A percentile compares a stretch with the other conserved stretches of the same genome.
Evolutionary conservation across 2,888 invertebrate species (phyloP).

Genomic region (Pteria penguin): DNA sequence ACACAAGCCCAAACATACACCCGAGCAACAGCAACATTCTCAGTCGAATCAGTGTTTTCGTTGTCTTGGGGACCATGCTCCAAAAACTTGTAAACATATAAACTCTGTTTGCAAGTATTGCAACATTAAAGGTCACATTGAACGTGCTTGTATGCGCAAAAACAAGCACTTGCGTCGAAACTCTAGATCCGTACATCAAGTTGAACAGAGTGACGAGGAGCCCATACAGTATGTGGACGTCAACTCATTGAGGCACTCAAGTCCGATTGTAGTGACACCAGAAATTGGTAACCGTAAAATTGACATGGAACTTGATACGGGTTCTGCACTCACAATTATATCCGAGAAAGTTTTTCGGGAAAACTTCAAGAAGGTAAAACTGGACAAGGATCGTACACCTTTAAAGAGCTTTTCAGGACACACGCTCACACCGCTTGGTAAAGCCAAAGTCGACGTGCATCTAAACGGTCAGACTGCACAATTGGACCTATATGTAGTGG

Average conservation of each 20-base stretch:
- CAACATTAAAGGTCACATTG: slow-evolving; percentile 21
- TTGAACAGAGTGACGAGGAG: neutral
- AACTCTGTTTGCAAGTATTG: neutral
- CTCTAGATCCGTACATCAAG: neutral
- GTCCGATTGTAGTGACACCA: slow-evolving; percentile 22
- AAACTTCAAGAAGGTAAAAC: neutral
- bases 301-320: slow-evolving; percentile 31
- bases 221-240: neutral
- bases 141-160: slow-evolving; percentile 15
- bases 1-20: neutral
- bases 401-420: slow-evolving; percentile 13
- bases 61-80: slow-evolving; percentile 3
- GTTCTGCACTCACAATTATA: slow-evolving; percentile 21
- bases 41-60: too few species aligned
- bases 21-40: neutral
- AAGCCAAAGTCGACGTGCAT: slow-evolving; percentile 11
- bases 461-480: slow-evolving; percentile 9
- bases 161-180: slow-evolving; percentile 10
- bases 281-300: slow-evolving; percentile 4
- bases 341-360: neutral
- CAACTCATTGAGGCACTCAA: neutral
- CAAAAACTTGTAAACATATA: slow-evolving; percentile 1
- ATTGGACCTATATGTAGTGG: slow-evolving; percentile 19
- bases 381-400: neutral
- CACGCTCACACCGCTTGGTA: slow-evolving; percentile 8